Conservation (phyloP, 2,113 vertebrate species). For the Bothrops jararaca region DNA sequence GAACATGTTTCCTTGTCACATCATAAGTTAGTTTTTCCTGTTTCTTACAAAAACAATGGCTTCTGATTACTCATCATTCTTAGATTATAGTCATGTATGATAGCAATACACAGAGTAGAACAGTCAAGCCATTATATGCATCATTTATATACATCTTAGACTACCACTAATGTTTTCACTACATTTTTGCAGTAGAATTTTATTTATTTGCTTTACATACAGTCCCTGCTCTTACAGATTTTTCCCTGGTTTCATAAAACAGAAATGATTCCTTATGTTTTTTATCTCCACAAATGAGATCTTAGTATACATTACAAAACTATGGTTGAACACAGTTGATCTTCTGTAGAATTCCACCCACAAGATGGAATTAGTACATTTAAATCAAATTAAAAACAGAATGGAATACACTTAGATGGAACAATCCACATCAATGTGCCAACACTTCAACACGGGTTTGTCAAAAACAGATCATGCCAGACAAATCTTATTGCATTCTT, state of each 20-base stretch:
- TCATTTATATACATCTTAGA: conserved; percentile 23
- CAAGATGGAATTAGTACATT: conserved; percentile 65
- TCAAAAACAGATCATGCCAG: too few relatives aligned
- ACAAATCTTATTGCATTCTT: too few relatives aligned
- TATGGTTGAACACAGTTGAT: conserved; percentile 43
- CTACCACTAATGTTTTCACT: conserved; percentile 25
- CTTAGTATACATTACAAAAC: conserved; percentile 27
- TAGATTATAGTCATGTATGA: not conserved
- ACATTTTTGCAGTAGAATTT: conserved; percentile 32
- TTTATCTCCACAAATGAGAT: conserved; percentile 29
- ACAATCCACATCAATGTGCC: conserved; percentile 64
- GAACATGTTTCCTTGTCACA: conserved; percentile 5
- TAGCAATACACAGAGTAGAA: conserved; percentile 21
- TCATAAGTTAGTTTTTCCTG: conserved; percentile 44
- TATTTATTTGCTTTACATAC: conserved; percentile 37
- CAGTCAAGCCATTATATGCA: conserved; percentile 37
- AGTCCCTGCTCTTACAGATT: conserved; percentile 11
- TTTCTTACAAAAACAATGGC: conserved; percentile 46
- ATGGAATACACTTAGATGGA: conserved; percentile 56
- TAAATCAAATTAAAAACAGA: conserved; percentile 60
- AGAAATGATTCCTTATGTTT: conserved; percentile 31
- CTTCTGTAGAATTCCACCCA: conserved; percentile 51
- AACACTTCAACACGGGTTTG: too few relatives aligned
- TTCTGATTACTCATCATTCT: conserved; percentile 42
- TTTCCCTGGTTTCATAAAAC: conserved; percentile 14